phyloP scores from a whole-genome alignment of 1,140 invertebrate genomes.

The Daktulosphaira vitifoliae region DNA sequence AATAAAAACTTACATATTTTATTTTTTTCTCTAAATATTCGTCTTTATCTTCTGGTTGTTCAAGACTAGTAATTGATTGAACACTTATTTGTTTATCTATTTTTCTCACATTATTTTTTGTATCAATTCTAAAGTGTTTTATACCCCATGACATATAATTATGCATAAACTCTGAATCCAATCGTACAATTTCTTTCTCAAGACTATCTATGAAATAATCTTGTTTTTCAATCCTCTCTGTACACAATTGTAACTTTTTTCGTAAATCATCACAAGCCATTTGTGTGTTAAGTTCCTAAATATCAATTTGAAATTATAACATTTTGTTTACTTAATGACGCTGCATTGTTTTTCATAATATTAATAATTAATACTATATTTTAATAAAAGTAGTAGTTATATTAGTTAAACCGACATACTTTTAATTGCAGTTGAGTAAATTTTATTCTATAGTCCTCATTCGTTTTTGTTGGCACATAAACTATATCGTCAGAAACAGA shows the following conservation, averaged over 20 bases:
- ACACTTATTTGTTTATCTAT: constrained; percentile 27
- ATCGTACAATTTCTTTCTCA: constrained; percentile 30
- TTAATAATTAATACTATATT: too few species aligned
- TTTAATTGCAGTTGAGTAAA: constrained; percentile 24
- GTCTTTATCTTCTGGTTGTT: neutral
- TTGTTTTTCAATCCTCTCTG: constrained; percentile 33
- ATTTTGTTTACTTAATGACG: too few species aligned
- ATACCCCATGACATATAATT: constrained; percentile 9
- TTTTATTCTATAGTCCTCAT: constrained; percentile 13
- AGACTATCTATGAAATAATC: constrained; percentile 34
- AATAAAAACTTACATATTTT: neutral
- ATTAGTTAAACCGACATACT: too few species aligned
- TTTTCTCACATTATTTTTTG: constrained; percentile 2
- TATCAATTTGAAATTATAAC: neutral
- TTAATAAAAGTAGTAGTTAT: too few species aligned
- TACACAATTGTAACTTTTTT: constrained; percentile 32
- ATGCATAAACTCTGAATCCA: constrained; percentile 15
- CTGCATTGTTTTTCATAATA: too few species aligned
- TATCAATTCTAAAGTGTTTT: neutral
- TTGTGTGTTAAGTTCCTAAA: constrained; percentile 22
- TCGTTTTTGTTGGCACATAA: neutral
- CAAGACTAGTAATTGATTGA: constrained; percentile 2
- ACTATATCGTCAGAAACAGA: neutral
- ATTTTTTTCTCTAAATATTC: constrained; percentile 9
- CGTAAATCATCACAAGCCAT: constrained; percentile 26